Base-by-base conservation (phyloP, 2,888 invertebrate species). In the Magallana nippona region DNA sequence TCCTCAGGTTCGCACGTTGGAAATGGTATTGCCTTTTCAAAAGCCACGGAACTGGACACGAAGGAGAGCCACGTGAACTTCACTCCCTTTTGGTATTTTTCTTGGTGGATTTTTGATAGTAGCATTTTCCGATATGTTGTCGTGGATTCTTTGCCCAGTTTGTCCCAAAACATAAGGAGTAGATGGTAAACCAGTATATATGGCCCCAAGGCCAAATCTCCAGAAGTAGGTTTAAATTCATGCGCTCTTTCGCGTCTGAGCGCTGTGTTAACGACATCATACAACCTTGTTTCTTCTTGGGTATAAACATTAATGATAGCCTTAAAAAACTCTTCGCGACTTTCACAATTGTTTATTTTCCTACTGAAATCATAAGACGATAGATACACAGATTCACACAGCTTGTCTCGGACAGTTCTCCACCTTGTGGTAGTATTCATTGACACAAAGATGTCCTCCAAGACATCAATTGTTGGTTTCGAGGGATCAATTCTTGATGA, bases 121-220 rank as follows among this genome's bases (percentile, higher is more conserved):
- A 83, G 27, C 84, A 89, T 84, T 84, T 84, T 86, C 10, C 89
- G 79, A 71, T 87, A 87, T 1, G 89, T 88, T 11, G 56, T 84
- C 1, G 11, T 15, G 5, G 55, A 82, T 71, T 89, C 89, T 8
- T 79, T 44, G 13, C 27, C n/a, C 19, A 89, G 60, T 1, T 82
- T 81, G 0, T 60, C 71, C 89, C 88, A 88, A 55, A 79, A 88
- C 22, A 87, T 62, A 19, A 89, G 83, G 10, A 89, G 80, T 56
- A 87, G 79, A 27, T 87, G 87, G 60, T 86, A 89, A 82, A 87
- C 83, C 13, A 88, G 80, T 11, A 87, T 83, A 78, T 88, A 89
- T 55, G 89, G 89, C 0, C 88, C 88, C 55, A 89, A 60, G 0
- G 89, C 87, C 19, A 89, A 78, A 56, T 89, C 89, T 2, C 86